Evolutionary conservation across 2,888 invertebrate genomes (phyloP).

Genomic region (Dugesia japonica): DNA sequence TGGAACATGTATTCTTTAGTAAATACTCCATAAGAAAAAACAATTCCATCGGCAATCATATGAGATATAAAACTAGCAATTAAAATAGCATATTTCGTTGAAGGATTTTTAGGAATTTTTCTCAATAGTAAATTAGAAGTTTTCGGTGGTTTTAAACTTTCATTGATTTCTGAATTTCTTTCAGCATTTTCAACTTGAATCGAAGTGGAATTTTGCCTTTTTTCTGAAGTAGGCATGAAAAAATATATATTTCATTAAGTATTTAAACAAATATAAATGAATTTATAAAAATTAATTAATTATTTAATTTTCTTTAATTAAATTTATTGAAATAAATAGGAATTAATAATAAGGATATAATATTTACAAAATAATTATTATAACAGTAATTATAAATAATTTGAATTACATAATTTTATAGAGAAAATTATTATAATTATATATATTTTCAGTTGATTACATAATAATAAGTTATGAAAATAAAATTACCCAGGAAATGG

Average conservation of each 20-base stretch:
- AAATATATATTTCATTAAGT: no score
- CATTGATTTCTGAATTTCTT: background rate
- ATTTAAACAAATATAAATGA: no score
- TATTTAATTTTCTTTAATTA: background rate
- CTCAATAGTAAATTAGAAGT: background rate
- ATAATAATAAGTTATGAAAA: background rate
- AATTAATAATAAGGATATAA: background rate
- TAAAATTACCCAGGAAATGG: background rate
- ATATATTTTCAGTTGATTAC: background rate
- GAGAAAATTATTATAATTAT: no score
- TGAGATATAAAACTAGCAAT: slow-evolving; percentile 90
- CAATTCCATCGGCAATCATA: slow-evolving; percentile 77
- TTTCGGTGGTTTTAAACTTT: background rate
- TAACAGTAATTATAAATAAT: background rate
- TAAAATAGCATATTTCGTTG: background rate
- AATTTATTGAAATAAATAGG: background rate
- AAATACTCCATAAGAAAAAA: slow-evolving; percentile 88
- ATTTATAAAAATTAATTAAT: no score
- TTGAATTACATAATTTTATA: no score
- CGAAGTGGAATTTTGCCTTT: background rate
- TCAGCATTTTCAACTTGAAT: background rate
- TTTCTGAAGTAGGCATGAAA: no score
- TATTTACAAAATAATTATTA: background rate
- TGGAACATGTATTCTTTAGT: slow-evolving; percentile 67
- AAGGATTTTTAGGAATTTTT: background rate